phyloP scores from a whole-genome alignment of 2,797 vertebrate genomes.

The Clarias fuscus region DNA sequence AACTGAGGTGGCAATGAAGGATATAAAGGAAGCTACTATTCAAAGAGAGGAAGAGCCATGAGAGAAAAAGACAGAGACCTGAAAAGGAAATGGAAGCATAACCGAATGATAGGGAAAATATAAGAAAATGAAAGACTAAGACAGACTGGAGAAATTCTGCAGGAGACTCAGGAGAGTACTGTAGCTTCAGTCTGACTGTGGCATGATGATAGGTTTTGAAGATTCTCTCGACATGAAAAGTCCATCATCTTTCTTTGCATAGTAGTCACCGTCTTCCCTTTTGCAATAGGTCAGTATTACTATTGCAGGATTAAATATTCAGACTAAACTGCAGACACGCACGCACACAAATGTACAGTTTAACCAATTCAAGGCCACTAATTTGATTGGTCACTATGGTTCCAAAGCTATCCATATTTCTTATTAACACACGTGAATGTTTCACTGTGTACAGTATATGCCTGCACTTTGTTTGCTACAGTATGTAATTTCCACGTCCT shows the following conservation, averaged over 20 bases:
- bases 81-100: conserved; percentile 7
- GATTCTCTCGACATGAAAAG: conserved; percentile 76
- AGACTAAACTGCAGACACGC: conserved; percentile 43
- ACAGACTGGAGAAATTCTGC: conserved; percentile 22
- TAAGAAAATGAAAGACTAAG: background rate
- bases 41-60: background rate
- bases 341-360: conserved; percentile 38
- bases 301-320: conserved; percentile 60
- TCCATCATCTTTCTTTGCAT: conserved; percentile 74
- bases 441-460: background rate
- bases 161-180: conserved; percentile 27
- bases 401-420: background rate
- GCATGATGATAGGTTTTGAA: conserved; percentile 61
- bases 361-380: background rate
- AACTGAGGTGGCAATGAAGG: background rate
- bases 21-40: background rate
- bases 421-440: background rate
- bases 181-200: conserved; percentile 58
- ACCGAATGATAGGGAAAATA: background rate
- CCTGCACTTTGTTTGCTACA: too few species aligned
- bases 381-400: background rate
- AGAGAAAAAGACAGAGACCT: conserved; percentile 11
- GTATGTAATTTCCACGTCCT: too few species aligned
- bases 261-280: conserved; percentile 63
- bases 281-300: conserved; percentile 66